These are phyloP conservation scores for Rhagoletis pomonella DNA, from an alignment of 1,140 invertebrate genomes.

Conservation along the genomic window DNA sequence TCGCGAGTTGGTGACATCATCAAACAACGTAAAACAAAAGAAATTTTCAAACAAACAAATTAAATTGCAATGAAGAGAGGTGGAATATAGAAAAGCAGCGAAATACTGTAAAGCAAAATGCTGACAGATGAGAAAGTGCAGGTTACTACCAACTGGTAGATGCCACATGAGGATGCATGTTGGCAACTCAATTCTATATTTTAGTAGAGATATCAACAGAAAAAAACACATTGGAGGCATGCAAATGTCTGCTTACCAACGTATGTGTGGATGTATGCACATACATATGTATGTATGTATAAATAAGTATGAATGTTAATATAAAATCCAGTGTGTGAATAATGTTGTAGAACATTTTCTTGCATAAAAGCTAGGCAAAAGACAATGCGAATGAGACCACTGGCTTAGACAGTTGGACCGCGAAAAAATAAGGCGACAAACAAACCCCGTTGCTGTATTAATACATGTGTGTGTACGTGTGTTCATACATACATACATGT, in stretches of 20 bases:
- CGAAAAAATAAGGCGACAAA: background rate
- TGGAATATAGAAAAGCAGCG: background rate
- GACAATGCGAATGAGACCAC: slow-evolving; percentile 14
- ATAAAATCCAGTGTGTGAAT: background rate
- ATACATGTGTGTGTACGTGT: background rate
- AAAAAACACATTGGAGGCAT: too few species aligned
- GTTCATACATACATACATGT: background rate
- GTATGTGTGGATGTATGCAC: background rate
- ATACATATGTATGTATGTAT: background rate
- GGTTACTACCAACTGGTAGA: background rate
- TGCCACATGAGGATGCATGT: background rate
- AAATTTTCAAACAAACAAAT: background rate
- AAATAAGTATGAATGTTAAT: background rate
- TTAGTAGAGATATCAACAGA: background rate
- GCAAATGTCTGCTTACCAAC: background rate
- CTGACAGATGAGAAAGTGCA: background rate
- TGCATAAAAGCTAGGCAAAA: background rate
- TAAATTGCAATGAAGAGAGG: background rate
- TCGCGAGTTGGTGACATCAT: background rate
- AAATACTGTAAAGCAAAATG: background rate
- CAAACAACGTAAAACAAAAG: background rate
- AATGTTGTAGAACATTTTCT: too few species aligned
- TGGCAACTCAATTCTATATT: background rate
- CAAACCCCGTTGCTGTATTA: background rate
- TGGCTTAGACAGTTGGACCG: background rate